Base-by-base conservation (phyloP, 2,888 invertebrate species). In the Drosophila atripex region DNA sequence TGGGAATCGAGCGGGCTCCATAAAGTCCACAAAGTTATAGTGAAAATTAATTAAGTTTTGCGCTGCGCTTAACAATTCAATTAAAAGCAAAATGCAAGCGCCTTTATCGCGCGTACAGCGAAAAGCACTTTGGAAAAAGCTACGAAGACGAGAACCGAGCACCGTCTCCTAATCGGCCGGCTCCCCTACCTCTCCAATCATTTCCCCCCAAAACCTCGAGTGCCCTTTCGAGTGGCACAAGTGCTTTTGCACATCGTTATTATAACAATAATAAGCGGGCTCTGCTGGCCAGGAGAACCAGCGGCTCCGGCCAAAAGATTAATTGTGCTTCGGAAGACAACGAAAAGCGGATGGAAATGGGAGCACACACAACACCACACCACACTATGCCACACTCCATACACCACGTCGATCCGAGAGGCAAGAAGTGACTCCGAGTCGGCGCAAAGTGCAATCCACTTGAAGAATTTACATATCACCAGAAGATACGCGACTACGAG, bases 231-330 rank as follows among this genome's bases (percentile, higher is more conserved):
- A 85, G 80, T 80, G 86, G 79, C 80, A 88, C 89, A 89, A 89
- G 90, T 89, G 89, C 90, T 89, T 89, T 90, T 90, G 89, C 89
- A 89, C 89, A 89, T 89, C 90, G 87, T 89, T 90, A 89, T 89
- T 90, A 88, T 88, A 89, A 89, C 89, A 89, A 89, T 89, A 89
- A 89, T 89, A 89, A 89, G 89, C 89, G 41, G 35, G 54, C 71
- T 38, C 89, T 38, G 35, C 89, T 38, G 35, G 54, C 71, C 41
- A 55, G 43, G 52, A 68, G 52, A 56, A n/a, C n/a, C n/a, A 23
- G 65, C 76, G 58, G 49, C 74, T 68, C 70, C 77, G 71, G 74
- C 73, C 88, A 85, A 82, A 16, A 89, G 89, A 89, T 89, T 89
- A 89, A 89, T 89, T 89, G 84, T 84, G 77, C 73, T 80, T 73